phyloP scores from a whole-genome alignment of 2,113 vertebrate genomes.

The Pao palembangensis region DNA sequence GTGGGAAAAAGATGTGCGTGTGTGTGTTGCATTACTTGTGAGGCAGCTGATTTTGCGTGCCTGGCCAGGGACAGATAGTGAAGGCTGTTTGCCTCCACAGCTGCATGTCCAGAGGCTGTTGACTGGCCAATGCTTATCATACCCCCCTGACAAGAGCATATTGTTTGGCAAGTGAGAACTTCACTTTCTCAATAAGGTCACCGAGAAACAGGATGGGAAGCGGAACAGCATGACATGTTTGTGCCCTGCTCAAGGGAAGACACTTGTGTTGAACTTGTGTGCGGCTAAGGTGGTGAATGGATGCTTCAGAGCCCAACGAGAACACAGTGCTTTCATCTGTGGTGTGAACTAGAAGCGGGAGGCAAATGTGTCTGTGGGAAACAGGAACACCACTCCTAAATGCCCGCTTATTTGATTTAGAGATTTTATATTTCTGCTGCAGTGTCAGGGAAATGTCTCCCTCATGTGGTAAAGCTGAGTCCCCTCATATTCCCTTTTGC shows the following conservation, averaged over 20 bases:
- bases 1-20: conserved; percentile 41
- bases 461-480: conserved; percentile 53
- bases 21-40: conserved; percentile 26
- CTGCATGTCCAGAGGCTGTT: conserved; percentile 70
- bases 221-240: conserved; percentile 63
- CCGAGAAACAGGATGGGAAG: conserved; percentile 57
- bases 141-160: conserved; percentile 60
- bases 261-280: conserved; percentile 62
- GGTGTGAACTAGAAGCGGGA: conserved; percentile 35
- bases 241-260: conserved; percentile 51
- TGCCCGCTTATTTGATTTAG: conserved; percentile 18
- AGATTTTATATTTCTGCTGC: neutral
- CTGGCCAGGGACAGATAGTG: conserved; percentile 45
- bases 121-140: conserved; percentile 50
- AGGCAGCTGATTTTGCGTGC: conserved; percentile 47
- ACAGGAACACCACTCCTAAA: conserved; percentile 20
- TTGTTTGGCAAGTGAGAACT: conserved; percentile 69
- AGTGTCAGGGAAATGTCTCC: conserved; percentile 56
- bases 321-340: conserved; percentile 39
- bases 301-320: conserved; percentile 40
- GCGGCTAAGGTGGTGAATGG: conserved; percentile 49
- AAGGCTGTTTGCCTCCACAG: conserved; percentile 52
- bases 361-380: conserved; percentile 36
- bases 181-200: conserved; percentile 67
- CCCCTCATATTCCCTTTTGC: neutral